phyloP scores from a whole-genome alignment of 2,113 vertebrate species.

The Chaenogobius annularis region DNA sequence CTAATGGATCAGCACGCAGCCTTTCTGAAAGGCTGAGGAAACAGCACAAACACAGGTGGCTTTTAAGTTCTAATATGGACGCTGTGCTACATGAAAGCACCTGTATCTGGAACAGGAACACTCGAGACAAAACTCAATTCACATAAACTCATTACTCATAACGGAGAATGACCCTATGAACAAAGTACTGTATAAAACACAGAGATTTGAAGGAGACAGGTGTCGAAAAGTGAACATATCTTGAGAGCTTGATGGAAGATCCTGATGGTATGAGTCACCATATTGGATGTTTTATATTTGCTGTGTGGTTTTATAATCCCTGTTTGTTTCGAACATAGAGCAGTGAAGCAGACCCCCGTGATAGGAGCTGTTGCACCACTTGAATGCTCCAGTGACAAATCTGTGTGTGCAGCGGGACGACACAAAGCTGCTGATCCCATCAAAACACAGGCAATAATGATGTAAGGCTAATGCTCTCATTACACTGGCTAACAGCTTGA shows the following conservation, averaged over 20 bases:
- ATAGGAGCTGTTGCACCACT: constrained; percentile 18
- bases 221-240: not conserved
- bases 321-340: constrained; percentile 23
- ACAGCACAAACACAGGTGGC: constrained; percentile 20
- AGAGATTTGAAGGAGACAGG: not conserved
- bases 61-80: constrained; percentile 42
- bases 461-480: not conserved
- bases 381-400: constrained; percentile 37
- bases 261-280: constrained; percentile 26
- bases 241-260: not conserved
- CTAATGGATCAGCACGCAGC: constrained; percentile 39
- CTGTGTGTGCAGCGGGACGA: constrained; percentile 18
- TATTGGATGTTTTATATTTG: constrained; percentile 21
- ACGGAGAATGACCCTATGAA: constrained; percentile 8
- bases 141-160: constrained; percentile 33
- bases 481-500: constrained; percentile 1
- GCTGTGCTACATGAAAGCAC: constrained; percentile 30
- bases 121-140: constrained; percentile 16
- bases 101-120: constrained; percentile 10
- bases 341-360: constrained; percentile 36
- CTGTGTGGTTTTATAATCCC: constrained; percentile 18
- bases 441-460: constrained; percentile 17
- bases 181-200: not conserved
- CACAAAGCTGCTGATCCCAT: constrained; percentile 9
- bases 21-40: constrained; percentile 11